Base-by-base conservation (phyloP, 2,797 vertebrate species). In the Hephaestus fuliginosus region DNA sequence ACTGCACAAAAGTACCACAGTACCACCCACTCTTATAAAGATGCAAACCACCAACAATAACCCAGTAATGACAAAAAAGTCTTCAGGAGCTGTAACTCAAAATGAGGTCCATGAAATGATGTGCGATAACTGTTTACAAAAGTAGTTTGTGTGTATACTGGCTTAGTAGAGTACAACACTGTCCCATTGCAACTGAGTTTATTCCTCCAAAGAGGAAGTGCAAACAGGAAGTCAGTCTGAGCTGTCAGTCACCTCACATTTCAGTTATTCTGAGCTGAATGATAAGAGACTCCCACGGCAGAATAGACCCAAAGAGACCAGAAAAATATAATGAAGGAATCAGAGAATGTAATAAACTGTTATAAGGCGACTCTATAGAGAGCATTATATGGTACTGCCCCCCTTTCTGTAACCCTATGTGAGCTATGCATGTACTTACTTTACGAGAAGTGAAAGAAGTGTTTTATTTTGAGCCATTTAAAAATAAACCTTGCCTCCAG, bases 201-300 rank as follows among this genome's bases (percentile, higher is more conserved):
- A 20, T 78, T 77, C 82, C 70, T 77, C 51, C 64, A 80, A 86
- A 89, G 88, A 95, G 95, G 95, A 96, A 96, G 94, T 93, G 77
- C 74, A 89, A 87, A 89, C 92, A 96, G 95, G 95, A 96, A 96
- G 94, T 91, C 44, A 87, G 85, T 30, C 75, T 77, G 61, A 70
- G 70, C 81, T 83, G 85, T 88, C 86, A 84, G 30, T 78, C 83
- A 79, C n/a, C 63, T 78, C 33, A 52, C 84, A 70, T 22, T 62
- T 83, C 57, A 79, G 82, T 89, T 82, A 70, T 65, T 78, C 58
- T 84, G 7, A 84, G 79, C 80, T 36, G 11, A 83, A 78, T 71
- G 33, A 60, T 68, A 55, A 62, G 63, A 86, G 51, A 81, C 9
- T 20, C 57, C 62, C 20, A 46, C 12, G 56, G 13, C 28, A 14